Conservation (phyloP, 1,140 invertebrate genomes). For the Choristoneura fumiferana region DNA sequence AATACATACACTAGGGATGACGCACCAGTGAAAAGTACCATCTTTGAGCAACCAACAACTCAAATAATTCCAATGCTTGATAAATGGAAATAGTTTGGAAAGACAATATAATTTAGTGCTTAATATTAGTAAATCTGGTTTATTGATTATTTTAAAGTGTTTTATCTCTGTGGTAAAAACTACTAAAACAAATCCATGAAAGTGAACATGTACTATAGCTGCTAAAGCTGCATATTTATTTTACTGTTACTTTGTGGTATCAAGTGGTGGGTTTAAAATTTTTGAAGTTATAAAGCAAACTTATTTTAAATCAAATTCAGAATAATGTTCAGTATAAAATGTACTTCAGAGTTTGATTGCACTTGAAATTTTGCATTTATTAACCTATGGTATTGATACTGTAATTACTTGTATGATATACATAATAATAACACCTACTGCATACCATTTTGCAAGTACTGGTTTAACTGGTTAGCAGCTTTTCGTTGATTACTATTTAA, state of each 20-base stretch:
- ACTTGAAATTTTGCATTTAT: slow-evolving; percentile 80
- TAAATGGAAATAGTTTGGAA: slow-evolving; percentile 69
- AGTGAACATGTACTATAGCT: slow-evolving; percentile 52
- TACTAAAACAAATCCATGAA: slow-evolving; percentile 51
- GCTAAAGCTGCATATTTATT: slow-evolving; percentile 33
- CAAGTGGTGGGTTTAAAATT: slow-evolving; percentile 51
- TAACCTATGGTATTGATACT: slow-evolving; percentile 79
- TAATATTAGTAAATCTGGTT: slow-evolving; percentile 74
- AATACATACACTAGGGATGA: slow-evolving; percentile 42
- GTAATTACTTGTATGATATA: slow-evolving; percentile 80
- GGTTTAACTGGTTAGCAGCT: slow-evolving; percentile 75
- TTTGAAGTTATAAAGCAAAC: slow-evolving; percentile 49
- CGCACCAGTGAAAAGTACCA: slow-evolving; percentile 41
- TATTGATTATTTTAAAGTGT: slow-evolving; percentile 73
- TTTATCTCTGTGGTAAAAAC: slow-evolving; percentile 65
- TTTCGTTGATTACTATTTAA: slow-evolving; percentile 76
- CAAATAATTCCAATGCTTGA: slow-evolving; percentile 62
- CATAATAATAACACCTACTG: slow-evolving; percentile 67
- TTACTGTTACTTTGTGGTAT: slow-evolving; percentile 52
- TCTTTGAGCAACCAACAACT: slow-evolving; percentile 44
- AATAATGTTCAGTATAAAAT: slow-evolving; percentile 61
- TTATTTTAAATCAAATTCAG: slow-evolving; percentile 61
- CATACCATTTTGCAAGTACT: slow-evolving; percentile 73
- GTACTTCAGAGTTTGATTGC: slow-evolving; percentile 72
- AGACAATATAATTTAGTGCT: slow-evolving; percentile 77